Conservation (phyloP, 2,888 invertebrate genomes). For the Clanis bilineata region DNA sequence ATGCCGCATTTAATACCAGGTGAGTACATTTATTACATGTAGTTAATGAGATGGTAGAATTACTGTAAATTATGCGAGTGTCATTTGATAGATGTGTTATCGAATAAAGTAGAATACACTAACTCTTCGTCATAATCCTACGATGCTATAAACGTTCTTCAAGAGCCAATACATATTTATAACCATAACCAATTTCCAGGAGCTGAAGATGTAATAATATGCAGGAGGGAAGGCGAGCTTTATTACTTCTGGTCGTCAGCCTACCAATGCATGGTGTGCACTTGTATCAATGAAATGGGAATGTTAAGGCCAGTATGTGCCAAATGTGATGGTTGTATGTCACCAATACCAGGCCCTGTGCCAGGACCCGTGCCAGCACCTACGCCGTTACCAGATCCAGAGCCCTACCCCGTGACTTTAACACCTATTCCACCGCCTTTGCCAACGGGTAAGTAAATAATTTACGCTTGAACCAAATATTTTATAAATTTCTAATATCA, state of each 20-base stretch:
- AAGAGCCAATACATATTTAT: too few relatives aligned
- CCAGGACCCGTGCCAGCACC: slow-evolving; percentile 14
- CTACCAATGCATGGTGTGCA: slow-evolving; percentile 56
- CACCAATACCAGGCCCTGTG: slow-evolving; percentile 21
- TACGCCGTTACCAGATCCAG: too few relatives aligned
- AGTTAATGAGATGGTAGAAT: background rate
- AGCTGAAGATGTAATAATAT: slow-evolving; percentile 38
- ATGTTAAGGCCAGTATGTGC: slow-evolving; percentile 53
- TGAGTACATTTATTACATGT: slow-evolving; percentile 27
- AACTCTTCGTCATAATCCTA: too few relatives aligned
- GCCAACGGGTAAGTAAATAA: background rate
- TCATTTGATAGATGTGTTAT: background rate
- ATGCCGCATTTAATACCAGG: slow-evolving; percentile 46
- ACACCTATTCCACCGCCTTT: background rate
- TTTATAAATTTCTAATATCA: background rate
- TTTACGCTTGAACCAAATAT: background rate
- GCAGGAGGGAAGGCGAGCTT: slow-evolving; percentile 51
- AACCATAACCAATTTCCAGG: slow-evolving; percentile 36
- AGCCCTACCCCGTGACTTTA: slow-evolving; percentile 9
- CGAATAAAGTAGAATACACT: background rate
- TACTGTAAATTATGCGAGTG: background rate
- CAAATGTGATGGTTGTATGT: slow-evolving; percentile 46
- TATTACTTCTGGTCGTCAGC: slow-evolving; percentile 45
- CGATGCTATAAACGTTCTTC: too few relatives aligned
- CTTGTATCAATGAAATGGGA: slow-evolving; percentile 47